phyloP scores from a whole-genome alignment of 2,797 vertebrate genomes.

The Aplochiton taeniatus region DNA sequence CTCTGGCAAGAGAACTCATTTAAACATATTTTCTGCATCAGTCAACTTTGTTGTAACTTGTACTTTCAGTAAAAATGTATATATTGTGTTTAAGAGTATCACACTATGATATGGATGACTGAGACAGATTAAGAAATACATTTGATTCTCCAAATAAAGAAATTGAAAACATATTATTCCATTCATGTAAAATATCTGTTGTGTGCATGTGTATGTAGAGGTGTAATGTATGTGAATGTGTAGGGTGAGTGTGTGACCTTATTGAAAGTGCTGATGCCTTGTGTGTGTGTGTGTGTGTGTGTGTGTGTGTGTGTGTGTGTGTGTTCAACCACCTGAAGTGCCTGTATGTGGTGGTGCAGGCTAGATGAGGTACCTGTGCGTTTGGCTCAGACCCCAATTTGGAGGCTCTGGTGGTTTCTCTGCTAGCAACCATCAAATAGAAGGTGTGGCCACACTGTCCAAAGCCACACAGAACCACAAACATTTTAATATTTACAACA shows the following conservation, averaged over 20 bases:
- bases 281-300: conserved; percentile 13
- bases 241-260: conserved; percentile 6
- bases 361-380: conserved; percentile 49
- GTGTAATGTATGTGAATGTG: conserved; percentile 17
- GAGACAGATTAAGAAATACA: conserved; percentile 80
- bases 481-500: conserved; percentile 62
- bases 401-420: conserved; percentile 51
- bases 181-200: conserved; percentile 64
- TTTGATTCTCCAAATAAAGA: conserved; percentile 72
- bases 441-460: conserved; percentile 39
- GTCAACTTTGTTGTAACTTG: conserved; percentile 74
- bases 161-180: conserved; percentile 74
- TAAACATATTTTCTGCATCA: conserved; percentile 78
- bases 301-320: conserved; percentile 28
- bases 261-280: too few relatives aligned
- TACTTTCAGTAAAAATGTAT: conserved; percentile 82
- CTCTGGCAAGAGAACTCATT: conserved; percentile 58
- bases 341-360: conserved; percentile 45
- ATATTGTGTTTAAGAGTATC: conserved; percentile 80
- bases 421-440: conserved; percentile 45
- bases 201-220: conserved; percentile 23
- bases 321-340: conserved; percentile 41
- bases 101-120: conserved; percentile 81
- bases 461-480: conserved; percentile 51
- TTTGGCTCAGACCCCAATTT: conserved; percentile 5